A percentile compares a stretch with the other conserved stretches of the same genome.
Evolutionary conservation across 2,113 vertebrate species (phyloP).

Genomic region (Strigops habroptila): DNA sequence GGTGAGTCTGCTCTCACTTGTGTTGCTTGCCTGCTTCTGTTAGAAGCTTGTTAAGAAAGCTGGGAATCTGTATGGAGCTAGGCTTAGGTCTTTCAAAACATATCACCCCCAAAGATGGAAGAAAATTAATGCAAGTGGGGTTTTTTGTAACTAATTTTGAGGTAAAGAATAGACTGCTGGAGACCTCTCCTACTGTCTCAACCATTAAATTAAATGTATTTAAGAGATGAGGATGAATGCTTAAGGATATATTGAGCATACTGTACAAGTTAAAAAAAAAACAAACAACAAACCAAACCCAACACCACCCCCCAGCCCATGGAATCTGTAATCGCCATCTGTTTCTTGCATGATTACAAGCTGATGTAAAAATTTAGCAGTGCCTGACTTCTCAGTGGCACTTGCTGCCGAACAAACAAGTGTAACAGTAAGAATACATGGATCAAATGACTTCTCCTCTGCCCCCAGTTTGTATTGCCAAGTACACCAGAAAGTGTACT

Average conservation of each 20-base stretch:
- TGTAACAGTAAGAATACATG: not conserved
- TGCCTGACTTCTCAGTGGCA: not conserved
- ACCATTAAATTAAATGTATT: not conserved
- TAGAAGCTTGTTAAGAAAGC: not conserved
- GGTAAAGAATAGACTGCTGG: not conserved
- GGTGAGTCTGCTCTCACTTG: rapidly evolving
- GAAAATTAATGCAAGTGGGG: not conserved
- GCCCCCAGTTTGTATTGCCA: not conserved
- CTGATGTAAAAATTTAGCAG: constrained; percentile 37
- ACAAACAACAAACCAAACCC: not conserved
- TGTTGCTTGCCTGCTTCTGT: not conserved
- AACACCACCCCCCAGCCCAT: not conserved
- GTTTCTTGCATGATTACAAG: constrained; percentile 51
- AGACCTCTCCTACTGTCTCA: not conserved
- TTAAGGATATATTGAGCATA: not conserved
- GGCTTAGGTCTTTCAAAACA: not conserved
- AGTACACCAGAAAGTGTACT: not conserved
- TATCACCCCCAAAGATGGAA: not conserved
- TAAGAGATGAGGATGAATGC: not conserved
- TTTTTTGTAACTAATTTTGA: not conserved
- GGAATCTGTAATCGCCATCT: constrained; percentile 45
- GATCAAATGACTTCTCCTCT: not conserved
- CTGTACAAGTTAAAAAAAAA: not conserved
- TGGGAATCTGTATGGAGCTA: not conserved
- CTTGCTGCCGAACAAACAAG: constrained; percentile 21